Conservation (phyloP, 2,113 vertebrate genomes). For the Saguinus imperator region DNA sequence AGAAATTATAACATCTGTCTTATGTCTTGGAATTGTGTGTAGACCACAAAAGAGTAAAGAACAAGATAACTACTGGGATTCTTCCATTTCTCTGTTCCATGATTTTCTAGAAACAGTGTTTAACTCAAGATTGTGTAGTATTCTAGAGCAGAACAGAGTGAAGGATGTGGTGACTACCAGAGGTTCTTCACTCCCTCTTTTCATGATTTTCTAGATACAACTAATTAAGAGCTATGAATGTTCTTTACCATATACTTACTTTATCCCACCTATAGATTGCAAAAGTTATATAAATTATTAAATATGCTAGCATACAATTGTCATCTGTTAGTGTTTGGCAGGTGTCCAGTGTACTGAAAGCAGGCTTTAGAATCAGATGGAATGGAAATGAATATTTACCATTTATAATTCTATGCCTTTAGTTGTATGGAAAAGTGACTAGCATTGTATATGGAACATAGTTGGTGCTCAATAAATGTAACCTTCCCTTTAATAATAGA, state of each 20-base stretch:
- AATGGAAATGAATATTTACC: background rate
- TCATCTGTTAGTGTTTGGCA: background rate
- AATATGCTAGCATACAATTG: background rate
- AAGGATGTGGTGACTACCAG: background rate
- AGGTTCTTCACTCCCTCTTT: background rate
- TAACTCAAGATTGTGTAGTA: background rate
- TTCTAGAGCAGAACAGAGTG: background rate
- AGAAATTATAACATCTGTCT: background rate
- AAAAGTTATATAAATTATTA: constrained; percentile 9
- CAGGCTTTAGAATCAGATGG: background rate
- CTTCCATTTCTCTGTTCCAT: background rate
- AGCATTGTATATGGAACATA: background rate
- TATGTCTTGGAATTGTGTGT: background rate
- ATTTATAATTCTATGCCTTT: background rate
- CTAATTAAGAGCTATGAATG: constrained; percentile 1
- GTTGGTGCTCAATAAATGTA: background rate
- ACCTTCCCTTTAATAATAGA: background rate
- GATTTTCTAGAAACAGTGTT: background rate
- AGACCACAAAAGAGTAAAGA: background rate
- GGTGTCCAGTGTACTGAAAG: background rate
- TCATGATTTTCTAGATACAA: background rate
- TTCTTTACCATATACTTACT: background rate
- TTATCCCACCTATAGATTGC: background rate
- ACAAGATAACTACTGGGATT: background rate
- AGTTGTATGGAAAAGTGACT: constrained; percentile 21